Conservation (phyloP, 2,113 vertebrate species). For the Apistogramma diplotaenia region DNA sequence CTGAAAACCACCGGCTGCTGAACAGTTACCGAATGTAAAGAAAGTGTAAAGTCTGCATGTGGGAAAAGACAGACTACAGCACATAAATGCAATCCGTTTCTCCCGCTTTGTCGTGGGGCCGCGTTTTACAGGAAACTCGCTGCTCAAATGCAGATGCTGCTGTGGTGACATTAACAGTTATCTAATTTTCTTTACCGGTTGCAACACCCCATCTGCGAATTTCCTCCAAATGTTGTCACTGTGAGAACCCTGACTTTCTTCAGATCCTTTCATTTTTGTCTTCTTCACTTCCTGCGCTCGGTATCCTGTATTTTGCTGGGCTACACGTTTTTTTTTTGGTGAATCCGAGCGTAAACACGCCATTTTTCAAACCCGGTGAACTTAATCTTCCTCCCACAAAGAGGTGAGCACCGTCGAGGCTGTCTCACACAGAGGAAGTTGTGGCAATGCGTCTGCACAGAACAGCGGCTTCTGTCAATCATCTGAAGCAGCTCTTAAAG, state of each 20-base stretch:
- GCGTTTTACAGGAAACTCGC: conserved; percentile 21
- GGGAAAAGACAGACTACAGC: neutral
- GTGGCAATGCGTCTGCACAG: conserved; percentile 34
- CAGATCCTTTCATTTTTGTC: neutral
- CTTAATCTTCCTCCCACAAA: conserved; percentile 11
- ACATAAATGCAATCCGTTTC: neutral
- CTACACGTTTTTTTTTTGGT: neutral
- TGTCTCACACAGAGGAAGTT: conserved; percentile 44
- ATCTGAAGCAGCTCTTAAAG: conserved; percentile 1
- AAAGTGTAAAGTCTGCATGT: neutral
- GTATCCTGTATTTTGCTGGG: neutral
- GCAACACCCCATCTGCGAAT: conserved; percentile 17
- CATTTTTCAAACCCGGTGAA: neutral
- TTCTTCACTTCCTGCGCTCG: neutral
- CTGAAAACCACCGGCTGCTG: neutral
- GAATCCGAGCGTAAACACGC: neutral
- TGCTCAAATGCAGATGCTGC: neutral
- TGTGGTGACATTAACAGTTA: conserved; percentile 16
- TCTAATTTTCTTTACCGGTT: conserved; percentile 33
- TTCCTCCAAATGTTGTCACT: conserved; percentile 31
- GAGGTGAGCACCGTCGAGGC: neutral
- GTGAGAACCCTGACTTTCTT: neutral
- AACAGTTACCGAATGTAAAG: neutral
- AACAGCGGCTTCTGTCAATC: neutral
- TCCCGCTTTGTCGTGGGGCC: neutral